phyloP scores from a whole-genome alignment of 2,797 vertebrate species.

The Fistularia commersonii region DNA sequence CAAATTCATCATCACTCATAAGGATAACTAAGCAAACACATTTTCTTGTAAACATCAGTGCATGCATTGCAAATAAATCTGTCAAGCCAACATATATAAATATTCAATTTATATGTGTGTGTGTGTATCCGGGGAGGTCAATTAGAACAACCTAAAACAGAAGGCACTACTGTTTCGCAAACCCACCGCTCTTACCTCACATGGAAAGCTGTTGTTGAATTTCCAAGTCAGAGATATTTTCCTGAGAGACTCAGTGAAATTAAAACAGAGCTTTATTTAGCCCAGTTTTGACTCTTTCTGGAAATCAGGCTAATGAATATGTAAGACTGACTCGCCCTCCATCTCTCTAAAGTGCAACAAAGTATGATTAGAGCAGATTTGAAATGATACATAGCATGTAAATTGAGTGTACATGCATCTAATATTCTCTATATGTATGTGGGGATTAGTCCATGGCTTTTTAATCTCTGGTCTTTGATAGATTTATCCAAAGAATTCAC shows the following conservation, averaged over 20 bases:
- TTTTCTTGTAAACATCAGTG: conserved; percentile 15
- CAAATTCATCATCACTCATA: conserved; percentile 65
- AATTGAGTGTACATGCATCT: conserved; percentile 4
- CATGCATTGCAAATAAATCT: conserved; percentile 62
- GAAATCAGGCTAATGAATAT: conserved; percentile 64
- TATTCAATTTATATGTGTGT: conserved; percentile 47
- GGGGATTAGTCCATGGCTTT: conserved; percentile 30
- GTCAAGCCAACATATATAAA: conserved; percentile 42
- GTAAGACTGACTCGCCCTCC: conserved; percentile 37
- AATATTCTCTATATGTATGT: conserved; percentile 17
- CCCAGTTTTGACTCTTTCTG: conserved; percentile 36
- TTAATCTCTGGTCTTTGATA: conserved; percentile 38
- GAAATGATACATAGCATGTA: conserved; percentile 7
- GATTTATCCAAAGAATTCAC: conserved; percentile 33
- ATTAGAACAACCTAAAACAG: too few species aligned
- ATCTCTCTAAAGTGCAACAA: conserved; percentile 20
- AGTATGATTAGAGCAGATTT: conserved; percentile 8
- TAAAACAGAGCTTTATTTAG: conserved; percentile 51
- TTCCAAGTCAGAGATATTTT: conserved; percentile 42
- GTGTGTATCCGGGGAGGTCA: not conserved
- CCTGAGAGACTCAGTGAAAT: conserved; percentile 40
- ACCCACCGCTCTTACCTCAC: too few species aligned
- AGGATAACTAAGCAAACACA: conserved; percentile 22
- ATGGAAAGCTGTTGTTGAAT: conserved; percentile 26
- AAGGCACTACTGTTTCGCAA: too few species aligned